phyloP scores from a whole-genome alignment of 1,140 invertebrate genomes.

The Hyposmocoma kahamanoa region DNA sequence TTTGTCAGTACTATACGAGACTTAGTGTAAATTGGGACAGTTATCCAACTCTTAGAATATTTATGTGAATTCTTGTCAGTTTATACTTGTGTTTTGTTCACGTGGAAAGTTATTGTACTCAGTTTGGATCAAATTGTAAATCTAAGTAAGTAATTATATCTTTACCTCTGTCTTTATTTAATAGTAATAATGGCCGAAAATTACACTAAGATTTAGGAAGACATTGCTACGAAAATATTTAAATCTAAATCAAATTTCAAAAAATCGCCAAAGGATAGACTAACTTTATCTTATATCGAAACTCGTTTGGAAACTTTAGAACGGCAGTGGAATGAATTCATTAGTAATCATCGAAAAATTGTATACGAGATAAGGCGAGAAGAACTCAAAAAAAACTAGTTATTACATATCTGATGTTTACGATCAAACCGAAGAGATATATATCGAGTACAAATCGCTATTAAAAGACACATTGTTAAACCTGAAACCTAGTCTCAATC shows the following conservation, averaged over 20 bases:
- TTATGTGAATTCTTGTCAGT: background rate
- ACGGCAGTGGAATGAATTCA: background rate
- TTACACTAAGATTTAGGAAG: background rate
- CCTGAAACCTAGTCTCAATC: background rate
- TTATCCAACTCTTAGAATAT: background rate
- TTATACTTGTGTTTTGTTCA: background rate
- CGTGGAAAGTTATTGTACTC: background rate
- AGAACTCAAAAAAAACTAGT: background rate
- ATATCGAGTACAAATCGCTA: background rate
- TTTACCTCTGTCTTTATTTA: background rate
- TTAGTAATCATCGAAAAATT: background rate
- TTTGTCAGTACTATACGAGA: background rate
- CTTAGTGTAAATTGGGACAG: background rate
- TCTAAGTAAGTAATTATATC: background rate
- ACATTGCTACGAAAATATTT: background rate
- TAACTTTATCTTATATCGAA: background rate
- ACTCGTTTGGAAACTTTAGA: background rate
- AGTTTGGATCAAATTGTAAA: too few species aligned
- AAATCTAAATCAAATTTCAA: background rate
- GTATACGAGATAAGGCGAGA: background rate
- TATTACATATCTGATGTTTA: background rate
- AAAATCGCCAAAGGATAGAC: background rate
- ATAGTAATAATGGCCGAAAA: background rate
- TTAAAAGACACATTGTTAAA: background rate
- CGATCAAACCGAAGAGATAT: background rate